Evolutionary conservation across 1,140 invertebrate genomes (phyloP).

Genomic region (Philopotamus ludificatus): DNA sequence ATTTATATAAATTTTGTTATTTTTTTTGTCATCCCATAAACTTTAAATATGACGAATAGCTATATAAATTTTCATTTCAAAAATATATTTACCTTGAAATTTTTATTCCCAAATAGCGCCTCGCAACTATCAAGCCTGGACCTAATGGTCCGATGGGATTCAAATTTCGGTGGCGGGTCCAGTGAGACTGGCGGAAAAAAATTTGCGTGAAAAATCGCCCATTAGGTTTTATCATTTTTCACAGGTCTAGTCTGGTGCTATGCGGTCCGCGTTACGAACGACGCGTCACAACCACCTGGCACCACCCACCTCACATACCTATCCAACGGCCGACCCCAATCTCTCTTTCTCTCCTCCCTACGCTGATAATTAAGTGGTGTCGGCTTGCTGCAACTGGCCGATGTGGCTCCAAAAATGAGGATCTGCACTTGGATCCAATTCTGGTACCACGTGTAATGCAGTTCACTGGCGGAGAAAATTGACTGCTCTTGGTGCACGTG

Average conservation of each 20-base stretch:
- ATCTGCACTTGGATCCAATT: neutral
- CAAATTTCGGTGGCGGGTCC: too few species aligned
- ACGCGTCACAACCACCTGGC: conserved; percentile 29
- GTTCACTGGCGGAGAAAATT: too few species aligned
- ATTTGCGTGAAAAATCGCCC: conserved; percentile 29
- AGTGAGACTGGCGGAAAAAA: too few species aligned
- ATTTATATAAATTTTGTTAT: too few species aligned
- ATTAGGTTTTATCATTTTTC: conserved; percentile 34
- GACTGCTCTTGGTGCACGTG: too few species aligned
- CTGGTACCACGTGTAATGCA: neutral
- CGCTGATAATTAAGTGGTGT: conserved; percentile 38
- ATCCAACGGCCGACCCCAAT: neutral
- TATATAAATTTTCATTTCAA: too few species aligned
- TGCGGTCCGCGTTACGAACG: conserved; percentile 12
- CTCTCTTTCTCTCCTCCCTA: conserved; percentile 19
- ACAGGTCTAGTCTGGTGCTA: conserved; percentile 3
- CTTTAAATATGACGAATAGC: too few species aligned
- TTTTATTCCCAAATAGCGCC: too few species aligned
- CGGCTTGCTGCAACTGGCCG: conserved; percentile 19
- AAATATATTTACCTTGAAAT: too few species aligned
- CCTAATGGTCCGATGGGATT: too few species aligned
- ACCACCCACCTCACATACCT: conserved; percentile 18
- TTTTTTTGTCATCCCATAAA: too few species aligned
- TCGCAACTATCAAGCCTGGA: too few species aligned
- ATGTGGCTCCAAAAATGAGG: conserved; percentile 35